Evolutionary conservation across 2,888 invertebrate genomes (phyloP), one percentile per base, ranked within the genome.

Genomic region (Parascotia fuliginaria): DNA sequence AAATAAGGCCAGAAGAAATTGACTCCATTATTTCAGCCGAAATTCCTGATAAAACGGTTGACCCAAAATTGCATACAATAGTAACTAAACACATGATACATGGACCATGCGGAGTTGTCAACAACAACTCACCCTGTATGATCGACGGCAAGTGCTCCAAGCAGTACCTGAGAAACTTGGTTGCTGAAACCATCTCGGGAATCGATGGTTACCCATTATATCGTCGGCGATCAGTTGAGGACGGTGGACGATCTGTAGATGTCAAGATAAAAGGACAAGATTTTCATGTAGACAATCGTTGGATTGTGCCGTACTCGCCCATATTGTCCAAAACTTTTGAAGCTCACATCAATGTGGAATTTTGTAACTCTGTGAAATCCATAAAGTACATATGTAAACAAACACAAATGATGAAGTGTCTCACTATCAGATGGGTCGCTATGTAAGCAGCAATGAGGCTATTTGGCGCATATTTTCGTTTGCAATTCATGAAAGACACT

Each of bases 401-500:
- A 54, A 54, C 42, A n/a, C 40, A 9, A 43, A 45, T 13, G 56
- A 56, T 19, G 56, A 56, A 52, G 43, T 56, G 33, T n/a, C 38
- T 27, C 40, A 7, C 0, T 52, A 52, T 11, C 52, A 49, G 49
- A 46, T 46, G 9, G 52, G 52, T 15, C 13, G 50, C 15, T 56
- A 56, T 32, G 42, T 56, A 4, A 52, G 45, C 14, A 27, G 31
- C 16, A 46, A 39, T 14, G 40, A 58, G 42, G 61, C 58, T 32
- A 32, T 46, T 12, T 66, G 59, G 59, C 51, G 34, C 9, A 57
- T 47, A 11, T 50, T 63, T 1, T 33, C 32, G 3, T 60, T 61
- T 14, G 47, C 60, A 0, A 51, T 63, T 6, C 56, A 64, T 28
- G 58, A 63, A 55, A 29, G 63, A 12, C 29, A 55, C 42, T 13